Evolutionary conservation across 2,113 vertebrate genomes (phyloP).

Genomic region (Pandion haliaetus): DNA sequence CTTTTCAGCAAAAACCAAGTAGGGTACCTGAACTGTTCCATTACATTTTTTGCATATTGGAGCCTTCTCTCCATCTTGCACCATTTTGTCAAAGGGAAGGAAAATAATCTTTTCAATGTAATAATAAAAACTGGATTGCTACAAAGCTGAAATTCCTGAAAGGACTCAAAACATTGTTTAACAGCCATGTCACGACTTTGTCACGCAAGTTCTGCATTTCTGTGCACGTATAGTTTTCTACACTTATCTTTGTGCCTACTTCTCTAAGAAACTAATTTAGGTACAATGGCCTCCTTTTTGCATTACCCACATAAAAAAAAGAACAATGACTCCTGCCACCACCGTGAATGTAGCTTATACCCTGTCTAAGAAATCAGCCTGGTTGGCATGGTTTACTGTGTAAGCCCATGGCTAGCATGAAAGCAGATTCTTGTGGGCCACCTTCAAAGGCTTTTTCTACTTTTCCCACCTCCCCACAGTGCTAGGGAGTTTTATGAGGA

Average conservation of each 20-base stretch:
- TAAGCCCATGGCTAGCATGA: neutral
- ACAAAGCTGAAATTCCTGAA: neutral
- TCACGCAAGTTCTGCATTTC: rapidly evolving
- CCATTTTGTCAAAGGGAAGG: neutral
- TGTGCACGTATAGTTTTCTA: rapidly evolving
- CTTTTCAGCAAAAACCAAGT: neutral
- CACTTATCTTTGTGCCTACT: neutral
- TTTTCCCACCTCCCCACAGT: neutral
- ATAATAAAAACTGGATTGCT: neutral
- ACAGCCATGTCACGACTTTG: rapidly evolving
- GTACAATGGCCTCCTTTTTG: rapidly evolving
- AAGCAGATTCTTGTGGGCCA: neutral
- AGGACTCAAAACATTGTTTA: neutral
- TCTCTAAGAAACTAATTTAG: neutral
- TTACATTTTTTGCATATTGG: neutral
- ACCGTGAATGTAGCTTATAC: rapidly evolving
- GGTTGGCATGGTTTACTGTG: neutral
- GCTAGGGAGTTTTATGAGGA: constrained; percentile 5
- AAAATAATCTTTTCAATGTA: neutral
- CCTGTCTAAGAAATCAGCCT: neutral
- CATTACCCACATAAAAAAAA: neutral
- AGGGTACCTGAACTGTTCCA: neutral
- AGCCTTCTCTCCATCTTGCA: neutral
- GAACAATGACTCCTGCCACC: neutral
- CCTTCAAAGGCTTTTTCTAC: neutral